Evolutionary conservation across 1,140 invertebrate species (phyloP).

Genomic region (Drosophila pseudoobscura): DNA sequence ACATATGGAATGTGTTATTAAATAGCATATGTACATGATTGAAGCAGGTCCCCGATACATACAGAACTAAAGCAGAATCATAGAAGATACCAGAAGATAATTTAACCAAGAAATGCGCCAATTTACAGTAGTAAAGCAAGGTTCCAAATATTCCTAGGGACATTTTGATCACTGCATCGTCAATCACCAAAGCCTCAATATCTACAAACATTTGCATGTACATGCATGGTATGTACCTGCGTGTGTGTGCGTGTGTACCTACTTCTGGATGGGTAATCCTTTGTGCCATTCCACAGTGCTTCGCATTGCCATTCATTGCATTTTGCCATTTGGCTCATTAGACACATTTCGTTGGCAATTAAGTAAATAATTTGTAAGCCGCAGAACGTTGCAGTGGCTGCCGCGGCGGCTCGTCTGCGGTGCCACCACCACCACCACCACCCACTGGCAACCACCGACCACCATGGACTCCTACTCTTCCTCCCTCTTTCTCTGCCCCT

Average conservation of each 20-base stretch:
- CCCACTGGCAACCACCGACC: no score
- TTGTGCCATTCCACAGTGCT: conserved; percentile 23
- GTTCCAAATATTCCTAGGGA: no score
- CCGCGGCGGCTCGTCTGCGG: conserved; percentile 51
- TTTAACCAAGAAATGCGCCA: no score
- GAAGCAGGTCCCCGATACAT: no score
- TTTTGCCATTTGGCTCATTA: conserved; percentile 76
- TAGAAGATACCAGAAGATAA: no score
- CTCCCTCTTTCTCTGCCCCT: not conserved
- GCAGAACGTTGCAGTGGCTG: conserved; percentile 72
- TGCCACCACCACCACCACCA: not conserved
- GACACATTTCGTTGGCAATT: conserved; percentile 81
- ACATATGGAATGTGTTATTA: no score
- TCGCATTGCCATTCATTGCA: conserved; percentile 63
- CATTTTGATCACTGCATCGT: no score
- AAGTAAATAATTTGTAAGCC: conserved; percentile 81
- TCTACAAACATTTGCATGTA: no score
- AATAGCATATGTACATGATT: no score
- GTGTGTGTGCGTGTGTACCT: not conserved
- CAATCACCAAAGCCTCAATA: no score
- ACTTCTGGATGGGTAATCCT: conserved; percentile 22
- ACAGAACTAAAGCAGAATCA: no score
- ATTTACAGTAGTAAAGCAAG: no score
- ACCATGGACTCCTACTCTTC: not conserved
- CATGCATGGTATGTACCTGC: not conserved